These are phyloP conservation scores for Natrix natrix DNA, from an alignment of 2,797 vertebrate genomes.

Conservation along the genomic window DNA sequence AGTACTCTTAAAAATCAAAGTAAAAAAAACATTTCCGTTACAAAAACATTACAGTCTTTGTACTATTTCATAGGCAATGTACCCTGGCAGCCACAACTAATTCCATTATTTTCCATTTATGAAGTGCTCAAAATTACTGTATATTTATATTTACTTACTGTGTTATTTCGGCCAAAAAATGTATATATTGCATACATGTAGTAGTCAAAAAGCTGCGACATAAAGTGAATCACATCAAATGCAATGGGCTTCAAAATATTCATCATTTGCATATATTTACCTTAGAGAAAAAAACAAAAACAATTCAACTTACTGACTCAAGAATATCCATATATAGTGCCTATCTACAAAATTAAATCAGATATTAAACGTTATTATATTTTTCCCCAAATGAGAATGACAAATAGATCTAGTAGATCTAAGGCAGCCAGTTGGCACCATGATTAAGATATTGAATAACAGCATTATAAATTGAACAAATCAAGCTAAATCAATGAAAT, in stretches of 20 bases:
- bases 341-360: slow-evolving; percentile 9
- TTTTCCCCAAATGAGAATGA: background rate
- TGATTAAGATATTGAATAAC: background rate
- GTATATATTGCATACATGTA: slow-evolving; percentile 97
- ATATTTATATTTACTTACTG: slow-evolving; percentile 74
- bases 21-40: background rate
- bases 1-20: background rate
- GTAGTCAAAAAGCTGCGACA: slow-evolving; percentile 98
- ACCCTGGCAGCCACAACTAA: background rate
- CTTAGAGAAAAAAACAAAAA: slow-evolving; percentile 71
- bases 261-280: slow-evolving; percentile 99
- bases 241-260: slow-evolving; percentile 97
- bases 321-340: background rate
- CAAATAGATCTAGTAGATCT: background rate
- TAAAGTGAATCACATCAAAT: slow-evolving; percentile 98
- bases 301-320: slow-evolving; percentile 39
- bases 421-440: background rate
- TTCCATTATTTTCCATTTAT: background rate
- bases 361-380: background rate
- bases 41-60: too few relatives aligned
- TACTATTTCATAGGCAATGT: background rate
- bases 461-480: background rate
- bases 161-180: slow-evolving; percentile 96
- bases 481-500: background rate
- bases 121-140: background rate